A percentile compares a stretch with the other conserved stretches of the same genome.
Evolutionary conservation across 2,113 vertebrate species (phyloP).

Genomic region (Phyllostomus discolor): DNA sequence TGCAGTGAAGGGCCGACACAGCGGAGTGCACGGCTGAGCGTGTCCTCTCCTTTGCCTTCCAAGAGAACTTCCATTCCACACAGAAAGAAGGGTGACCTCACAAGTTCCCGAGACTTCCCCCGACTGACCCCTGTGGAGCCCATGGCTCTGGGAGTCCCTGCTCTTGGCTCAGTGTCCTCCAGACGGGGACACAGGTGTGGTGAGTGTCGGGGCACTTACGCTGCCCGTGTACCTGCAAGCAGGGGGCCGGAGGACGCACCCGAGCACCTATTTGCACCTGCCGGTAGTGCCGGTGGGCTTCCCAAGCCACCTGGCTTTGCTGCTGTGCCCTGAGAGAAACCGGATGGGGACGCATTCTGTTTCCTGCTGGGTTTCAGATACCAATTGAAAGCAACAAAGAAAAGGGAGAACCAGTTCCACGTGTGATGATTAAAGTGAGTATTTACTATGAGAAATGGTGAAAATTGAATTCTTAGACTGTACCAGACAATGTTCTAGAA

Average conservation of each 20-base stretch:
- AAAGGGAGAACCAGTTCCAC: not conserved
- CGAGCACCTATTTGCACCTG: not conserved
- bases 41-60: accelerated
- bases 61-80: not conserved
- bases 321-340: not conserved
- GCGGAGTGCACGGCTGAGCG: accelerated
- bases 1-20: not conserved
- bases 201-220: not conserved
- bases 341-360: not conserved
- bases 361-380: not conserved
- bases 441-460: not conserved
- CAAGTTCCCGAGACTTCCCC: not conserved
- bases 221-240: not conserved
- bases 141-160: not conserved
- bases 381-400: not conserved
- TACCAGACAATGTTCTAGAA: not conserved
- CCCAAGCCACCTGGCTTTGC: not conserved
- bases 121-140: not conserved
- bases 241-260: not conserved
- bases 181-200: not conserved
- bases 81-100: not conserved
- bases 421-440: not conserved
- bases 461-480: not conserved
- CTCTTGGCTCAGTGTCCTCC: not conserved
- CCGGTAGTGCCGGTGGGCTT: not conserved